Evolutionary conservation across 2,888 invertebrate species (phyloP).

Genomic region (Drosophila flavopinicola): DNA sequence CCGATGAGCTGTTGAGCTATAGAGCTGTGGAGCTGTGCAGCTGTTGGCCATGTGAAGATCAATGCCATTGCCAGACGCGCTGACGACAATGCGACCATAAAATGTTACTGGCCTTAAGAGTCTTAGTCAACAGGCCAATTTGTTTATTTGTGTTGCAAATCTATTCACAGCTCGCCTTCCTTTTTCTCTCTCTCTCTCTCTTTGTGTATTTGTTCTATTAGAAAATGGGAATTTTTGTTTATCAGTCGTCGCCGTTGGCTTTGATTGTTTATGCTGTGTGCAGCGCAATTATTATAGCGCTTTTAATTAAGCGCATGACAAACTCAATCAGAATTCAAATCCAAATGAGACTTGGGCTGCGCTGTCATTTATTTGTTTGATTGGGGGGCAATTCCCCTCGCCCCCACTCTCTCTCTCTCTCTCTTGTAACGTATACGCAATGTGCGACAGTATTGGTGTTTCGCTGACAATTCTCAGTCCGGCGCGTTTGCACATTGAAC

Average conservation of each 20-base stretch:
- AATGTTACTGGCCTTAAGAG: constrained; percentile 16
- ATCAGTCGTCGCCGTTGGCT: constrained; percentile 31
- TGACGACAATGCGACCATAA: constrained; percentile 35
- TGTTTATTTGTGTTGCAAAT: constrained; percentile 76
- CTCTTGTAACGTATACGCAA: constrained; percentile 56
- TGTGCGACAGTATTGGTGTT: constrained; percentile 20
- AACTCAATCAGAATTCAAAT: constrained; percentile 35
- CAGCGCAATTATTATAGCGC: constrained; percentile 65
- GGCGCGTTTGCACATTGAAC: constrained; percentile 1
- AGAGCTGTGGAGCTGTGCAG: background rate
- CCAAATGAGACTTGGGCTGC: constrained; percentile 20
- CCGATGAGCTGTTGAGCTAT: background rate
- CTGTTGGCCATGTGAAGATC: constrained; percentile 19
- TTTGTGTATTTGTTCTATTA: constrained; percentile 59
- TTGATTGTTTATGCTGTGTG: constrained; percentile 64
- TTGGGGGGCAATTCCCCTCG: too few relatives aligned
- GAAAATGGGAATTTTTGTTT: constrained; percentile 60
- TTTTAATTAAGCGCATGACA: constrained; percentile 61
- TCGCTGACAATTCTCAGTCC: constrained; percentile 28
- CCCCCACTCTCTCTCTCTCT: background rate
- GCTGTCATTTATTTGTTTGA: constrained; percentile 43
- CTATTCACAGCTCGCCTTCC: constrained; percentile 64
- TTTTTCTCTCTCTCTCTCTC: constrained; percentile 9
- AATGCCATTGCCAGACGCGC: constrained; percentile 47
- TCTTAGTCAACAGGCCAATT: constrained; percentile 12